Evolutionary conservation across 2,113 vertebrate genomes (phyloP).

Genomic region (Prolemur simus): DNA sequence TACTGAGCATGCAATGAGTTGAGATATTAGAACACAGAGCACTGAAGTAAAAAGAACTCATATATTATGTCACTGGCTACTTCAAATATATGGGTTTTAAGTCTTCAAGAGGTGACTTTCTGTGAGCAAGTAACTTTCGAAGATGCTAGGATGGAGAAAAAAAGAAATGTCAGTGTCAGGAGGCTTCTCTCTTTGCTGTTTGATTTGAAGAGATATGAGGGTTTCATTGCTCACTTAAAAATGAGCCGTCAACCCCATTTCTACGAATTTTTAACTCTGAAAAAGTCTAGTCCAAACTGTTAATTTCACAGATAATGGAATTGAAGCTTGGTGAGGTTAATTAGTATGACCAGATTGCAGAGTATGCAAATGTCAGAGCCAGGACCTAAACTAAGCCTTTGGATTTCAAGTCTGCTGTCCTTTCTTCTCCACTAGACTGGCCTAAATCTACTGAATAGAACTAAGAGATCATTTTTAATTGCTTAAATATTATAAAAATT

Average conservation of each 20-base stretch:
- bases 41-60: background rate
- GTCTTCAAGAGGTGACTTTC: background rate
- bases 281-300: background rate
- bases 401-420: background rate
- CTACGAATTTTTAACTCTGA: background rate
- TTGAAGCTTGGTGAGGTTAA: background rate
- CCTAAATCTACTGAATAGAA: background rate
- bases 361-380: background rate
- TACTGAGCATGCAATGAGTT: background rate
- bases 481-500: background rate
- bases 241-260: background rate
- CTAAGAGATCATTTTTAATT: background rate
- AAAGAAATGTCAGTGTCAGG: background rate
- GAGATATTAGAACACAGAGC: background rate
- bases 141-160: background rate
- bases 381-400: background rate
- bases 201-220: background rate
- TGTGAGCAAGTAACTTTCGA: conserved; percentile 6
- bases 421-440: background rate
- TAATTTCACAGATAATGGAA: background rate
- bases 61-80: background rate
- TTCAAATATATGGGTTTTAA: background rate
- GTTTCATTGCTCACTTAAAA: background rate
- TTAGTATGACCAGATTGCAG: background rate
- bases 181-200: background rate